Percentiles rank a stretch among this genome's conserved stretches.
Evolutionary conservation across 23 tunicate genomes (phyloP).

Genomic region (Aplidium turbinatum): DNA sequence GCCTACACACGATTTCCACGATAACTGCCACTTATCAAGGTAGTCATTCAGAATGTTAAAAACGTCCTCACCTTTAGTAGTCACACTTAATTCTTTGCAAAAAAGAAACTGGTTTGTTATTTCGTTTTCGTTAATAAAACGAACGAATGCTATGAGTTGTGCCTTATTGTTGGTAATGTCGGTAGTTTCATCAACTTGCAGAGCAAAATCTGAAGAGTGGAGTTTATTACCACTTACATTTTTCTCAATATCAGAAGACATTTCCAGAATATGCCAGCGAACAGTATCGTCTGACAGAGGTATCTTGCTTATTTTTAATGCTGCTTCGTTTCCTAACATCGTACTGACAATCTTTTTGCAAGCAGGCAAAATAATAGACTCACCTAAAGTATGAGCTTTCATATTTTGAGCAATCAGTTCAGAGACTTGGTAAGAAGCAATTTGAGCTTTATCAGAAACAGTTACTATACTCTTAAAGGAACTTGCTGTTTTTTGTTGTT

Average conservation of each 20-base stretch:
- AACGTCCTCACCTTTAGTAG: too few relatives aligned
- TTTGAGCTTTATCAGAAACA: conserved; percentile 18
- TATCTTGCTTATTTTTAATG: conserved; percentile 6
- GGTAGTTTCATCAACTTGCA: too few relatives aligned
- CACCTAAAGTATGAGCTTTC: conserved; percentile 15
- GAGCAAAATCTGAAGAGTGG: too few relatives aligned
- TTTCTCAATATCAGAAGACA: conserved; percentile 15
- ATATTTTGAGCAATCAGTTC: conserved; percentile 21
- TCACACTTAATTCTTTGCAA: too few relatives aligned
- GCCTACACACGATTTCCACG: too few relatives aligned
- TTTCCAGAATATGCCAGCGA: conserved; percentile 2
- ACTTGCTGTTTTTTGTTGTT: conserved; percentile 3
- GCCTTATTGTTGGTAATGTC: conserved; percentile 9
- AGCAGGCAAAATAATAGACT: too few relatives aligned
- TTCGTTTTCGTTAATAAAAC: not conserved
- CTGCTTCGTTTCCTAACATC: conserved; percentile 19
- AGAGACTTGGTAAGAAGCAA: conserved; percentile 14
- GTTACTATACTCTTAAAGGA: not conserved
- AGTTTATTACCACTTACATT: not conserved
- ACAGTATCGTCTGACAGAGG: conserved; percentile 7
- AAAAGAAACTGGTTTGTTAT: too few relatives aligned
- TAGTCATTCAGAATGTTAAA: too few relatives aligned
- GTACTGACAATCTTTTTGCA: not conserved
- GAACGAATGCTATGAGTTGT: not conserved
- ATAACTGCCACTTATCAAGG: too few relatives aligned